Evolutionary conservation across 2,797 vertebrate species (phyloP), one percentile per base, ranked within the genome.

Genomic region (Pseudotriccus pelzelni): DNA sequence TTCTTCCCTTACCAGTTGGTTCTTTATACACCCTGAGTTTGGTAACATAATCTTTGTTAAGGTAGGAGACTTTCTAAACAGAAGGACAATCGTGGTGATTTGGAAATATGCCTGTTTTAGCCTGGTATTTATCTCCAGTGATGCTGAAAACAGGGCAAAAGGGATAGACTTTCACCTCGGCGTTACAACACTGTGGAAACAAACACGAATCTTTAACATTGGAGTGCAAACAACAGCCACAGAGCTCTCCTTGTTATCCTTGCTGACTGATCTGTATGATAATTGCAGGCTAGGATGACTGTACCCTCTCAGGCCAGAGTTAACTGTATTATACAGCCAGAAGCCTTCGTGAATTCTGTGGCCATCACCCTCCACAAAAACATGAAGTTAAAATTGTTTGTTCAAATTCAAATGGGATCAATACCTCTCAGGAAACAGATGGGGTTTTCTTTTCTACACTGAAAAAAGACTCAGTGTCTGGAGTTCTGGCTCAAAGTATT

Each of bases 321-420:
- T 95, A 93, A 94, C 67, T 3, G 4, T 64, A 41, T 90, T 90
- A 85, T 47, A 83, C 74, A 89, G 32, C 60, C 93, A 93, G 73
- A 83, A 95, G 39, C 44, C 41, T 93, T 70, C 50, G 83, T 87
- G 72, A 46, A 66, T 78, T 91, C 75, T 69, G 58, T 73, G 77
- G 63, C 68, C 74, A 88, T 87, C 73, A 59, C 73, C 69, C 91
- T 93, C 79, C 68, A 83, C 43, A 95, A 93, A 93, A 95, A 68
- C 78, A 93, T 44, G 78, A 96, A 69, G 93, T 94, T 92, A 94
- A 97, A 90, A 91, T 83, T 93, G 72, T 95, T 96, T 91, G 84
- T 97, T 96, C 70, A 19, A 88, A 93, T 96, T 96, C 74, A 87
- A 97, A 97, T 63, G 81, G 63, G 88, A 96, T 97, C 93, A 94